Percentiles rank a stretch among this genome's conserved stretches.
These are phyloP conservation scores for Paracentrotus lividus DNA, from an alignment of 53 echinoderm and acorn worm genomes.

Conservation along the genomic window DNA sequence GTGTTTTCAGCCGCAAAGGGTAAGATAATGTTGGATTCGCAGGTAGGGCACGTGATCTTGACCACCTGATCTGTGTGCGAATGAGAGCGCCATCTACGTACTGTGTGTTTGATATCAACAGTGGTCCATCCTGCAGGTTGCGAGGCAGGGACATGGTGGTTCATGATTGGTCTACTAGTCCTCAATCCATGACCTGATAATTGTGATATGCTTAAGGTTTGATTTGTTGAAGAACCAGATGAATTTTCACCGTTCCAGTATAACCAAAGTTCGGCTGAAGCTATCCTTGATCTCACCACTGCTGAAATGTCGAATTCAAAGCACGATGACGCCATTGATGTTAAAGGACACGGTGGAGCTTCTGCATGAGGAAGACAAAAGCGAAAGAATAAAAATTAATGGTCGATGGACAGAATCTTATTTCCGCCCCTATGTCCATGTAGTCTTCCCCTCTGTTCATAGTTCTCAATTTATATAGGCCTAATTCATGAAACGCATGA, in stretches of 20 bases:
- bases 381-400: not conserved
- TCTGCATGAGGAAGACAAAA: conserved; percentile 12
- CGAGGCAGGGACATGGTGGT: conserved; percentile 6
- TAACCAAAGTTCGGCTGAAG: conserved; percentile 62
- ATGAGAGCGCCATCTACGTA: conserved; percentile 75
- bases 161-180: conserved; percentile 9
- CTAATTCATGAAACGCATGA: no score
- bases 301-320: conserved; percentile 53
- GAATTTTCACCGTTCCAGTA: conserved; percentile 60
- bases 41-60: conserved; percentile 54
- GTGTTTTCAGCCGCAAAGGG: conserved; percentile 37
- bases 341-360: conserved; percentile 46
- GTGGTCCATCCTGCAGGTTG: conserved; percentile 69
- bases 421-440: no score
- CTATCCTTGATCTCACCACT: conserved; percentile 36
- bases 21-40: conserved; percentile 9
- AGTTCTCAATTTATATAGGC: no score
- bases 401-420: no score
- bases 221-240: not conserved
- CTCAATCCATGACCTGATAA: conserved; percentile 19
- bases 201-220: conserved; percentile 21
- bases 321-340: conserved; percentile 41
- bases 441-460: no score
- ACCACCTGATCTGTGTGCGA: conserved; percentile 63
- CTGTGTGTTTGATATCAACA: conserved; percentile 72